Evolutionary conservation across 2,797 vertebrate species (phyloP).

Genomic region (Melanogrammus aeglefinus): DNA sequence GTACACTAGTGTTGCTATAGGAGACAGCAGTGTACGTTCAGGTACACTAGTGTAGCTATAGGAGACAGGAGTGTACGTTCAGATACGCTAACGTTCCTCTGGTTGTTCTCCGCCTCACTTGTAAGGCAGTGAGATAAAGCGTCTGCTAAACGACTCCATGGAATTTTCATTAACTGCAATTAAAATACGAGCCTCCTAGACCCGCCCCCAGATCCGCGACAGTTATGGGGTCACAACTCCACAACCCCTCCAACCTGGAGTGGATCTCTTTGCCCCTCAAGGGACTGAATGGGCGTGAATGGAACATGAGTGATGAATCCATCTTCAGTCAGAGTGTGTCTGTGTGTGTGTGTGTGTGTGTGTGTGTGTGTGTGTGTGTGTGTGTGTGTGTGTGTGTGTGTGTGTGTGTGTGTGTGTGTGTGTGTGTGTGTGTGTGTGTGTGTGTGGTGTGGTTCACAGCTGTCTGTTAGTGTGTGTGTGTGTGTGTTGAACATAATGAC

Average conservation of each 20-base stretch:
- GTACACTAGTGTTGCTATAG: no score
- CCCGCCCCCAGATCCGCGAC: background rate
- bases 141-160: background rate
- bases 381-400: slow-evolving; percentile 11
- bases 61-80: no score
- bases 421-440: slow-evolving; percentile 9
- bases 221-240: background rate
- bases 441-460: background rate
- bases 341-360: slow-evolving; percentile 9
- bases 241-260: background rate
- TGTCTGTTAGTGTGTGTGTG: background rate
- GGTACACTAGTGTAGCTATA: no score
- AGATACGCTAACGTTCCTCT: background rate
- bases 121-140: no score
- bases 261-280: background rate
- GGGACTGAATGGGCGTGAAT: background rate
- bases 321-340: background rate
- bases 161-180: background rate
- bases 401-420: background rate
- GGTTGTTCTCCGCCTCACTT: background rate
- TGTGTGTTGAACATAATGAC: background rate
- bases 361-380: slow-evolving; percentile 6
- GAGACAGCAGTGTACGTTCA: no score
- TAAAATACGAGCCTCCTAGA: background rate
- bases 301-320: background rate